Evolutionary conservation across 2,113 vertebrate species (phyloP), one percentile per base, ranked within the genome.

Genomic region (Asarcornis scutulata): DNA sequence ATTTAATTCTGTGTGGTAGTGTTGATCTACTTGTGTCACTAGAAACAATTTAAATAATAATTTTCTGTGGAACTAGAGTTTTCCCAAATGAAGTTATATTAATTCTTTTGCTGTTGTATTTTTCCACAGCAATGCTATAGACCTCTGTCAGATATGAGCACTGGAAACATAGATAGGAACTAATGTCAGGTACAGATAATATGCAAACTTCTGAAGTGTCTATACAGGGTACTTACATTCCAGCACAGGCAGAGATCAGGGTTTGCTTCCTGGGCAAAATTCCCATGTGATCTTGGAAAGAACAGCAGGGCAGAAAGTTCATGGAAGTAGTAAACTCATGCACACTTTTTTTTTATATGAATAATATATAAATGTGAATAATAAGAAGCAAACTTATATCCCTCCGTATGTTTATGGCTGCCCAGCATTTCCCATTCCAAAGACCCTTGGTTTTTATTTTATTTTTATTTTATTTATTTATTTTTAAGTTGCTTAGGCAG

Each of bases 111-210:
- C 90, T 94, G 92, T 88, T 29, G 4, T 90, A 29, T 93, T 93
- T 94, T 96, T 84, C 68, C 83, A 78, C 86, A 96, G 73, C 88
- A 97, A 11, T 96, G 83, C 91, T 93, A 34, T 91, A 94, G 85
- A 71, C 69, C 26, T 81, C 72, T 95, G 89, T 94, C 85, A 95
- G 85, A 78, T 75, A 91, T 52, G 69, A 89, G 72, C 85, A 86
- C 55, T 89, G 88, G 82, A 89, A 93, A 73, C 68, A 71, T 89
- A 91, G 73, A 81, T 95, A 96, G 88, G 79, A 93, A 71, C 79
- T 89, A 86, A 56, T 94, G 23, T 79, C 59, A 91, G 73, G 64
- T 91, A 81, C 79, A 94, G 87, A 88, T 91, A 32, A 55, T 21
- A 66, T 67, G 69, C 87, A 91, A 42, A 77, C 46, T 77, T 88